These are phyloP conservation scores for Tiphia femorata DNA, from an alignment of 2,888 invertebrate species.

Conservation along the genomic window DNA sequence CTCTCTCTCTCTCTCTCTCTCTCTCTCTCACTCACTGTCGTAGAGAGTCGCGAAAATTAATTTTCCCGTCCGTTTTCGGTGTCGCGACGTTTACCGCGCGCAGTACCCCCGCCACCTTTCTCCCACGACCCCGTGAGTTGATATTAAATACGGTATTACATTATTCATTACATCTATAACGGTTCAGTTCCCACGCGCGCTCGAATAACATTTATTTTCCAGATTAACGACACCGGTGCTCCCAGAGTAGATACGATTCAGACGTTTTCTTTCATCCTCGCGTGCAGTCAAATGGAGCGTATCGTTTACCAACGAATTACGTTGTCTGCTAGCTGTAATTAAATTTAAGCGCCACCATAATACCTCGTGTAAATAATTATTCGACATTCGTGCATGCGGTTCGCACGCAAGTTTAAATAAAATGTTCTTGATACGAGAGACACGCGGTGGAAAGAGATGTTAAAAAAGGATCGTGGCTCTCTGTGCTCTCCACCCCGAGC, in stretches of 20 bases:
- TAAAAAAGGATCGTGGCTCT: background rate
- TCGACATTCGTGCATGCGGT: too few species aligned
- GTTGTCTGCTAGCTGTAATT: too few species aligned
- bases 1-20: too few species aligned
- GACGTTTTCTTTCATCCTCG: too few species aligned
- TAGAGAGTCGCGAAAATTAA: slow-evolving; percentile 24
- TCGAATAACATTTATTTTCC: background rate
- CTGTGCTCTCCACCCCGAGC: background rate
- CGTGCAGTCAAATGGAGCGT: background rate
- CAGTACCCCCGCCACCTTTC: background rate
- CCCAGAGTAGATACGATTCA: too few species aligned
- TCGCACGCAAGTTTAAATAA: background rate
- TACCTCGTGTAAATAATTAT: too few species aligned
- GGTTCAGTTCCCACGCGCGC: background rate
- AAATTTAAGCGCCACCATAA: too few species aligned
- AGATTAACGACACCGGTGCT: too few species aligned
- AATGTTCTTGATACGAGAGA: background rate
- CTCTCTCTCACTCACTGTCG: too few species aligned
- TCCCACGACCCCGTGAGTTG: too few species aligned
- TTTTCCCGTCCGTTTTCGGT: background rate
- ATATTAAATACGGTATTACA: background rate
- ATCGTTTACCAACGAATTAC: too few species aligned
- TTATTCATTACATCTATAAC: background rate
- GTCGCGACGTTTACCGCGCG: background rate
- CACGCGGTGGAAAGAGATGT: background rate